Evolutionary conservation across 1,140 invertebrate genomes (phyloP), one percentile per base, ranked within the genome.

Genomic region (Hycleus phaleratus): DNA sequence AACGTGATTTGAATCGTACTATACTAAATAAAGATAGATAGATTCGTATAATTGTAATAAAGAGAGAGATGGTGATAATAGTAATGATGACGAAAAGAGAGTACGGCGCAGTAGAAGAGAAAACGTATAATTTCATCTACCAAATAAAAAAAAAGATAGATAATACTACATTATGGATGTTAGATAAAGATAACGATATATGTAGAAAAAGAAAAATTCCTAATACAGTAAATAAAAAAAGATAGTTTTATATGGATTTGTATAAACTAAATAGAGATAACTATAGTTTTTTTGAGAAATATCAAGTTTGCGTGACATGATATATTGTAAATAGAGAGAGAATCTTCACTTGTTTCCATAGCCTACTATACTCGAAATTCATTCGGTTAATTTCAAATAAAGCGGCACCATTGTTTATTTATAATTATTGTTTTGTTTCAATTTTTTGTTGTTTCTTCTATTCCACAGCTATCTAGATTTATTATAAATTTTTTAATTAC

Each of bases 261-360:
- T 7, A 32, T 32, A 4, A 7, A 32, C 4, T 32, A 3, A 7
- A 32, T 4, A 5, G 32, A 32, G 32, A 32, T 32, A 4, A 7
- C 4, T 3, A 32, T 32, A 32, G 32, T 32, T 32, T 12, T 12
- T 12, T 18, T 4, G 32, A 7, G 7, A 32, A 32, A 32, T 32
- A 32, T 32, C 32, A 32, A 32, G 59, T 47, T 53, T 40, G 58
- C 62, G 54, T 60, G 59, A 63, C 62, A 58, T 60, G 53, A 62
- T 58, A 59, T 59, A 59, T 62, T 59, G 60, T 62, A 62, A 62
- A 62, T 62, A 62, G 54, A 62, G 38, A 38, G 32, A n/a, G 52
- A 46, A 55, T 46, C 43, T 58, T 38, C 49, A 50, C 25, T 50
- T 56, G 54, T 61, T 60, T 48, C 43, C 42, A 32, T 39, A 38